These are phyloP conservation scores for Eustalomyia histrio DNA, from an alignment of 2,888 invertebrate genomes.

Conservation along the genomic window DNA sequence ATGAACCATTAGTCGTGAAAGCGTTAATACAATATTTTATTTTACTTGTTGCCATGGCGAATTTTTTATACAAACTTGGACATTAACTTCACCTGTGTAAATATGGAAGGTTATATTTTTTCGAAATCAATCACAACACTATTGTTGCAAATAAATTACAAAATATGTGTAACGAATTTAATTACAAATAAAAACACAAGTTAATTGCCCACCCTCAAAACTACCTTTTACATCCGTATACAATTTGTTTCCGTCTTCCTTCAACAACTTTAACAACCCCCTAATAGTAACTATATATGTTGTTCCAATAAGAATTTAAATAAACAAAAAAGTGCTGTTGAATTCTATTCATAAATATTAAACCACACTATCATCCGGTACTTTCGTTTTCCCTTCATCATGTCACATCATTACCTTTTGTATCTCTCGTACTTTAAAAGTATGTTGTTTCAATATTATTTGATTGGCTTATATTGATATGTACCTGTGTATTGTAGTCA, in stretches of 20 bases:
- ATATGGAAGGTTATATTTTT: background rate
- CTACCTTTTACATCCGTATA: background rate
- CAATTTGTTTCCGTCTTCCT: background rate
- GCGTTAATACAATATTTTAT: no score
- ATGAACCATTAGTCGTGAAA: no score
- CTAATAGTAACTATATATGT: background rate
- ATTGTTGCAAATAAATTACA: slow-evolving; percentile 6
- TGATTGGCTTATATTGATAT: slow-evolving; percentile 9
- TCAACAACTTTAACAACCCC: background rate
- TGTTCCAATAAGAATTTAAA: slow-evolving; percentile 30
- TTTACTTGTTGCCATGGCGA: no score
- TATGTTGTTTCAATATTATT: slow-evolving; percentile 3
- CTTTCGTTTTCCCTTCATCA: slow-evolving; percentile 9
- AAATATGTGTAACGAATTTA: slow-evolving; percentile 12
- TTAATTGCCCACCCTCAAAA: background rate
- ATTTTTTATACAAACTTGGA: background rate
- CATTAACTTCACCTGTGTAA: slow-evolving; percentile 30
- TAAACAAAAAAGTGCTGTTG: slow-evolving; percentile 19
- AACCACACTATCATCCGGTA: slow-evolving; percentile 36
- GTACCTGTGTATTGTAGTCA: slow-evolving; percentile 16
- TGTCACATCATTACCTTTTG: background rate
- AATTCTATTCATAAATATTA: background rate
- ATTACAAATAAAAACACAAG: slow-evolving; percentile 23
- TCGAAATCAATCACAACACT: slow-evolving; percentile 30
- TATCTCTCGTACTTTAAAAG: background rate